phyloP scores from a whole-genome alignment of 2,113 vertebrate genomes.

The Trinectes maculatus region DNA sequence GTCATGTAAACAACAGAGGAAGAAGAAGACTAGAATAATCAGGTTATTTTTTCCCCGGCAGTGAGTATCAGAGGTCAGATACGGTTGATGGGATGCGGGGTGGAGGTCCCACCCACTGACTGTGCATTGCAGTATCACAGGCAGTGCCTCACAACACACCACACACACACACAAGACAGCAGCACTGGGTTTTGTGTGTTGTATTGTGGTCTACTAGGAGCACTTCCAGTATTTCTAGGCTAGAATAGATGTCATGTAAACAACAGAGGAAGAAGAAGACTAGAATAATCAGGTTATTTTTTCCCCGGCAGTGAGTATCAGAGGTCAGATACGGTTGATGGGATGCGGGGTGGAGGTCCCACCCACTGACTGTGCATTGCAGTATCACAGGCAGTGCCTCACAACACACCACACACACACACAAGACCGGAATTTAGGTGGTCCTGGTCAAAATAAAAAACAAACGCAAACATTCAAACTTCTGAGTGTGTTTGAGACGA shows the following conservation, averaged over 20 bases:
- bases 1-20: no score
- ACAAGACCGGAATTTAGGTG: background rate
- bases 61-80: conserved; percentile 17
- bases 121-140: conserved; percentile 37
- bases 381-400: conserved; percentile 28
- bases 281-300: background rate
- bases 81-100: conserved; percentile 37
- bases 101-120: conserved; percentile 44
- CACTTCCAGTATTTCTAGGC: no score
- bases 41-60: background rate
- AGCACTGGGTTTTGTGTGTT: no score
- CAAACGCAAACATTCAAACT: no score
- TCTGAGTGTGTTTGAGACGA: no score
- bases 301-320: background rate
- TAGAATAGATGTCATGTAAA: no score
- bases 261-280: no score
- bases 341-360: conserved; percentile 40
- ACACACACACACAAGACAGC: no score
- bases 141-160: conserved; percentile 13
- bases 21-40: no score
- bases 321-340: conserved; percentile 35
- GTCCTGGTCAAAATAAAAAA: conserved; percentile 40
- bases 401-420: background rate
- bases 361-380: conserved; percentile 47
- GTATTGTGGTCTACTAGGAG: no score